phyloP scores from a whole-genome alignment of 2,113 vertebrate species.

The Sciurus niger region DNA sequence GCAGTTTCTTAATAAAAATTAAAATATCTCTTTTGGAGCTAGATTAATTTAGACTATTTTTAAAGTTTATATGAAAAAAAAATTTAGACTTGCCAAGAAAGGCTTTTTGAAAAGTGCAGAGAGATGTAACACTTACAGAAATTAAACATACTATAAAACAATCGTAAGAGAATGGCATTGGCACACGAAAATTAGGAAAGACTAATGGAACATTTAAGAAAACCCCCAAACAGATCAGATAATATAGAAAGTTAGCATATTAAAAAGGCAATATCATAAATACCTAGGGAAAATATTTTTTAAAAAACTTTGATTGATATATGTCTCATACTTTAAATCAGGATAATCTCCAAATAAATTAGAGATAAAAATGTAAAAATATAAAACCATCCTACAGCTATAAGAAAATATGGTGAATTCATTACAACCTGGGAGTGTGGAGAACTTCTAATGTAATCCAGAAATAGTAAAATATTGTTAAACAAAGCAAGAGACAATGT shows the following conservation, averaged over 20 bases:
- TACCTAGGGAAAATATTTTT: neutral
- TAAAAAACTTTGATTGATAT: neutral
- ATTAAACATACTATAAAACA: conserved; percentile 33
- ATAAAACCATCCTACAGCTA: neutral
- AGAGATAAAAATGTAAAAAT: neutral
- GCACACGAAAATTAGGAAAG: neutral
- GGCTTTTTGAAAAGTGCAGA: neutral
- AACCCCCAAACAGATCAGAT: neutral
- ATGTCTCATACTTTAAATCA: neutral
- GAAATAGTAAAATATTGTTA: neutral
- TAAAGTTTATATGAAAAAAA: conserved; percentile 15
- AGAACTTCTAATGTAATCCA: conserved; percentile 19
- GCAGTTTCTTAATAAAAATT: neutral
- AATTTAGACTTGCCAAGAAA: neutral
- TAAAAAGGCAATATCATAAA: neutral
- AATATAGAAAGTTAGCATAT: neutral
- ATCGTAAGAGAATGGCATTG: neutral
- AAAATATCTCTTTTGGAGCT: neutral
- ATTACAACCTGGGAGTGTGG: neutral
- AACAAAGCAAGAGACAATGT: conserved; percentile 15
- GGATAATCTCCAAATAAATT: neutral
- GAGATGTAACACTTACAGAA: neutral
- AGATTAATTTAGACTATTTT: conserved; percentile 1
- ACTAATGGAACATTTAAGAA: neutral
- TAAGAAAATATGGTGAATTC: conserved; percentile 30